Evolutionary conservation across 2,113 vertebrate genomes (phyloP).

Genomic region (Geothlypis trichas): DNA sequence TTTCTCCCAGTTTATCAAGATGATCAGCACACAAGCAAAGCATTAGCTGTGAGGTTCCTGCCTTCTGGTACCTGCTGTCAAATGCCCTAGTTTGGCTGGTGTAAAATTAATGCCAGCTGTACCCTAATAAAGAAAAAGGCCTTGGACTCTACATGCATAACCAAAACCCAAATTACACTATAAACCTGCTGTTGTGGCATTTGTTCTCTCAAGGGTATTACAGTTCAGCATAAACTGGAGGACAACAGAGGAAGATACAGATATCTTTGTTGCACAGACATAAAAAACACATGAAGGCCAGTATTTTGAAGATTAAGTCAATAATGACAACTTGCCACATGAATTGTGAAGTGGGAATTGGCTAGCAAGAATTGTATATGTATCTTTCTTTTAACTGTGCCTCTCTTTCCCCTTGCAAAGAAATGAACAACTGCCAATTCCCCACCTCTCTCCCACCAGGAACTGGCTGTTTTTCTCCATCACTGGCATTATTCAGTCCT

Average conservation of each 20-base stretch:
- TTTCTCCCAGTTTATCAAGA: neutral
- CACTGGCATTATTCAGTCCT: neutral
- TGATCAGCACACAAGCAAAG: neutral
- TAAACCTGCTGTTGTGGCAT: conserved; percentile 19
- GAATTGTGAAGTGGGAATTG: neutral
- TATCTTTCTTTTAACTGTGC: neutral
- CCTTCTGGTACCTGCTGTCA: conserved; percentile 41
- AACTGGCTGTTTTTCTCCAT: neutral
- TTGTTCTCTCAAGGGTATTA: conserved; percentile 3
- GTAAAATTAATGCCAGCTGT: conserved; percentile 26
- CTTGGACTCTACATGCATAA: conserved; percentile 1
- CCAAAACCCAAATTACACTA: neutral
- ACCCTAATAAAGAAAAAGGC: neutral
- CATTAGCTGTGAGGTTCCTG: neutral
- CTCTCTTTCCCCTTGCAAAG: neutral
- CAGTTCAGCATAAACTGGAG: neutral
- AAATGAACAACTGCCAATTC: neutral
- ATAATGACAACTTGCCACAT: neutral
- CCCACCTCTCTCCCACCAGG: neutral
- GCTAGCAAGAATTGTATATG: neutral
- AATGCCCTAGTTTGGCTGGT: conserved; percentile 18
- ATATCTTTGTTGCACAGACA: neutral
- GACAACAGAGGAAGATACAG: neutral
- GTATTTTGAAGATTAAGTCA: neutral
- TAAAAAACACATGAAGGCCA: neutral